A percentile compares a stretch with the other conserved stretches of the same genome.
phyloP scores from a whole-genome alignment of 1,140 invertebrate genomes.

The Argopecten irradians region DNA sequence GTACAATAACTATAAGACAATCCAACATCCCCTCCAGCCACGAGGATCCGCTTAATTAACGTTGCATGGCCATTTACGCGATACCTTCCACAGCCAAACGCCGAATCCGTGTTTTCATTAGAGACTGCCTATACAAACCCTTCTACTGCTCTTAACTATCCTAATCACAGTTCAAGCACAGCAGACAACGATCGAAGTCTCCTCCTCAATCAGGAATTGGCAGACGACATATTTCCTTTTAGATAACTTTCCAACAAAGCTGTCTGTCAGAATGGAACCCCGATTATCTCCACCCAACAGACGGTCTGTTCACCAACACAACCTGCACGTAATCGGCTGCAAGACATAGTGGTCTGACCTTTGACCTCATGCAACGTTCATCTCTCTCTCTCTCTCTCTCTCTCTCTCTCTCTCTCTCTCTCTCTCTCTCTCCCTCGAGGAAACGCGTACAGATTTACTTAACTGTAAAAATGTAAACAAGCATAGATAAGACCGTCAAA shows the following conservation, averaged over 20 bases:
- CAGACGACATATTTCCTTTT: slow-evolving; percentile 16
- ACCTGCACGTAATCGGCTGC: slow-evolving; percentile 12
- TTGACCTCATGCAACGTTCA: neutral
- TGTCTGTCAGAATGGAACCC: neutral
- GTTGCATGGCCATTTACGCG: neutral
- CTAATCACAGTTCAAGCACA: neutral
- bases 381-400: too few relatives aligned
- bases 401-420: too few relatives aligned
- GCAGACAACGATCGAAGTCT: slow-evolving; percentile 20
- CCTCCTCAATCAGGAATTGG: slow-evolving; percentile 11
- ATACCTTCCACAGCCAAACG: neutral
- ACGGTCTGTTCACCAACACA: neutral
- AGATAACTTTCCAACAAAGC: slow-evolving; percentile 7
- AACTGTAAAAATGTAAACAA: neutral
- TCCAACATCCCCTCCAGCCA: neutral
- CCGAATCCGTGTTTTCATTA: slow-evolving; percentile 16
- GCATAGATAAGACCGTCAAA: neutral
- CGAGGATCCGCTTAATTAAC: slow-evolving; percentile 13
- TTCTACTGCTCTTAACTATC: neutral
- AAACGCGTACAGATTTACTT: slow-evolving; percentile 12
- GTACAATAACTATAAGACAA: neutral
- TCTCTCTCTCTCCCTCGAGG: too few relatives aligned
- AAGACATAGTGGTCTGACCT: neutral
- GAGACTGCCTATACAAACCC: neutral
- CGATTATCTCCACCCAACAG: neutral